These are phyloP conservation scores for Cryptophagus acutangulus DNA, from an alignment of 2,888 invertebrate genomes.

Conservation along the genomic window DNA sequence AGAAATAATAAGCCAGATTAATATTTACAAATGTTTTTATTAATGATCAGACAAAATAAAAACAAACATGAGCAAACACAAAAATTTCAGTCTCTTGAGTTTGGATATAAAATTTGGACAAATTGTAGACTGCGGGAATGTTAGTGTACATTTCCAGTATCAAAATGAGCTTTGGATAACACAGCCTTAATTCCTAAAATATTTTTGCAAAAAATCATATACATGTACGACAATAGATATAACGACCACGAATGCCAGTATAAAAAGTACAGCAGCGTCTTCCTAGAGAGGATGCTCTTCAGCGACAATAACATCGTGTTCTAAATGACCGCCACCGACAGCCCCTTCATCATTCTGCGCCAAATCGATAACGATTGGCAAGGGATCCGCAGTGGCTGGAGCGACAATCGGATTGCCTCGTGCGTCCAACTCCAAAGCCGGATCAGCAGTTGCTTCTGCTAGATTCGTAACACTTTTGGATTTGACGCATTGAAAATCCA, in stretches of 20 bases:
- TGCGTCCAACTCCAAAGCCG: constrained; percentile 64
- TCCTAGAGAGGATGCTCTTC: constrained; percentile 6
- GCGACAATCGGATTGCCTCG: constrained; percentile 50
- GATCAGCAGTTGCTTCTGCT: constrained; percentile 92
- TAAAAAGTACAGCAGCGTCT: not conserved
- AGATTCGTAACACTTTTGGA: constrained; percentile 96
- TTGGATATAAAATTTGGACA: constrained; percentile 15
- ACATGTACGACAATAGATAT: too few relatives aligned
- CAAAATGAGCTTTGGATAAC: too few relatives aligned
- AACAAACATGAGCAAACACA: constrained; percentile 29
- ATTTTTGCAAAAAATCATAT: too few relatives aligned
- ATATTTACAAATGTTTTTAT: too few relatives aligned
- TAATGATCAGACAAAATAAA: too few relatives aligned
- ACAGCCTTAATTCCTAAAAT: too few relatives aligned
- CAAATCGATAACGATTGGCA: constrained; percentile 28
- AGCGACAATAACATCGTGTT: constrained; percentile 28
- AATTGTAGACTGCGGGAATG: constrained; percentile 2
- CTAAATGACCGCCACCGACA: constrained; percentile 31
- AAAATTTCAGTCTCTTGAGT: constrained; percentile 31
- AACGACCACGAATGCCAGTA: constrained; percentile 1
- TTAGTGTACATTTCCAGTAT: constrained; percentile 3
- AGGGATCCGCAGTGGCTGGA: constrained; percentile 28
- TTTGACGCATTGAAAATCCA: constrained; percentile 98
- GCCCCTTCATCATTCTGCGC: constrained; percentile 45
- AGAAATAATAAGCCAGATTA: constrained; percentile 15